Percentiles rank a stretch among this genome's conserved stretches.
Conservation (phyloP, 2,113 vertebrate species). For the Oreochromis niloticus region DNA sequence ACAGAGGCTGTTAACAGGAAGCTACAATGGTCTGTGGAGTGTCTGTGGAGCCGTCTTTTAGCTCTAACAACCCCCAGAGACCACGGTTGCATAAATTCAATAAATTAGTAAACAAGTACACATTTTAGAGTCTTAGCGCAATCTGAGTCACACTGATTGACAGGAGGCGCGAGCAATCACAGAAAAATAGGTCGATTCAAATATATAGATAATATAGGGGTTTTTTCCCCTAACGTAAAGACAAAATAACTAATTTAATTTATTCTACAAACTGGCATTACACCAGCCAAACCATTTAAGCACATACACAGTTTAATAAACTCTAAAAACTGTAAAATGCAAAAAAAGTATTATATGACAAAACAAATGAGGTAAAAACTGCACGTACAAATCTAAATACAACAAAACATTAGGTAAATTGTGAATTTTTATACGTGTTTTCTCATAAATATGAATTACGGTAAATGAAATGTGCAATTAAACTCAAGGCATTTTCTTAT, state of each 20-base stretch:
- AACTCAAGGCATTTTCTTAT: neutral
- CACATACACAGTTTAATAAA: neutral
- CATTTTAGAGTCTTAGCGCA: neutral
- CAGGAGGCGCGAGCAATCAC: neutral
- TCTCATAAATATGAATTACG: neutral
- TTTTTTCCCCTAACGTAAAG: neutral
- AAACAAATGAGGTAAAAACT: neutral
- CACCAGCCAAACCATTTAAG: neutral
- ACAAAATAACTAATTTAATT: neutral
- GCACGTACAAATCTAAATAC: neutral
- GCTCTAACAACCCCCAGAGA: neutral
- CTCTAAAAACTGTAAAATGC: neutral
- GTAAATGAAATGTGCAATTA: neutral
- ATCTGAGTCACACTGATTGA: neutral
- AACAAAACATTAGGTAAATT: neutral
- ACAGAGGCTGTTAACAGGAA: constrained; percentile 19
- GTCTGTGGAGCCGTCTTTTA: neutral
- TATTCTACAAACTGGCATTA: neutral
- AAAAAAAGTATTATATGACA: neutral
- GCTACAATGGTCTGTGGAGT: neutral
- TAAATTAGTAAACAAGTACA: neutral
- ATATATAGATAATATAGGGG: neutral
- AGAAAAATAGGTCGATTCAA: neutral
- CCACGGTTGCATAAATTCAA: neutral
- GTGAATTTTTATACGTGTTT: neutral